A percentile compares a stretch with the other conserved stretches of the same genome.
Evolutionary conservation across 1,140 invertebrate genomes (phyloP).

Genomic region (Melipona quadrifasciata): DNA sequence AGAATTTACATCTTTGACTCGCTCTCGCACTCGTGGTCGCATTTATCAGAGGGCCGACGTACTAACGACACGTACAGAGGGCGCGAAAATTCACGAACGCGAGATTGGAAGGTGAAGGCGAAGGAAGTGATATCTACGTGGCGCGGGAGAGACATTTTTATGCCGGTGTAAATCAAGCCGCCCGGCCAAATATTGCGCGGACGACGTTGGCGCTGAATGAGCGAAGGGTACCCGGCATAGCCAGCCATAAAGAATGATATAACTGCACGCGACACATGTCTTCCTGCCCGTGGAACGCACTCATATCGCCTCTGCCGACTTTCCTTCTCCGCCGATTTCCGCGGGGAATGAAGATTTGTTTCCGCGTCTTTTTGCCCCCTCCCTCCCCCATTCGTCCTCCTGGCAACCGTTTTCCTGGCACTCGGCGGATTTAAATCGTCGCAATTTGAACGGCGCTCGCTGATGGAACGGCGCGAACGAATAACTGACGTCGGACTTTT

Average conservation of each 20-base stretch:
- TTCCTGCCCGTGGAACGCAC: constrained; percentile 69
- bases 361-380: constrained; percentile 58
- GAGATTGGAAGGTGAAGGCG: constrained; percentile 6
- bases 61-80: too few relatives aligned
- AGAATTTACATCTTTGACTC: not conserved
- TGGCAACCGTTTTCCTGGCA: constrained; percentile 1
- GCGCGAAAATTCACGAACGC: constrained; percentile 7
- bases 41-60: not conserved
- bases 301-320: constrained; percentile 52
- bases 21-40: not conserved
- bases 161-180: constrained; percentile 78
- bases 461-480: constrained; percentile 9
- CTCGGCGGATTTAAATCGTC: constrained; percentile 47
- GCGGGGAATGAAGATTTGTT: constrained; percentile 79
- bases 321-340: constrained; percentile 37
- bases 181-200: constrained; percentile 75
- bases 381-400: constrained; percentile 33
- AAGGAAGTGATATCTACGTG: constrained; percentile 55
- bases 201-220: constrained; percentile 64
- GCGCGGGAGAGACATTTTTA: constrained; percentile 74
- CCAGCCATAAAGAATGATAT: constrained; percentile 81
- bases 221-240: constrained; percentile 71
- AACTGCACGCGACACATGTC: constrained; percentile 81
- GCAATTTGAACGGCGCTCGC: not conserved
- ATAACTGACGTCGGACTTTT: constrained; percentile 38